Evolutionary conservation across 2,797 vertebrate genomes (phyloP).

Genomic region (Microchirus variegatus): DNA sequence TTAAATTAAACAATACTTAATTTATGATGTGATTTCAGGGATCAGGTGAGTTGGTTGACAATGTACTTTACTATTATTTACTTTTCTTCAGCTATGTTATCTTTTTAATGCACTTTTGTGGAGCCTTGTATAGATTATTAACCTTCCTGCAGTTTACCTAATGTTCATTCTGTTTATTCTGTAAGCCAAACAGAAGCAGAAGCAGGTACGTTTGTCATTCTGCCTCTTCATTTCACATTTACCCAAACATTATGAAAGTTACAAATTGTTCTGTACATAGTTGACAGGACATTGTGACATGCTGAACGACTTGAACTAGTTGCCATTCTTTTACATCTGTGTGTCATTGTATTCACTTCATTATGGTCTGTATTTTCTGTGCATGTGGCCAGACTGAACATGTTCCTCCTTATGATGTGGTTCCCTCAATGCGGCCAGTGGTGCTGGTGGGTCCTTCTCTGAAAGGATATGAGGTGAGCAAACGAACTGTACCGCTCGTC

Average conservation of each 20-base stretch:
- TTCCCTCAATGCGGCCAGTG: slow-evolving; percentile 95
- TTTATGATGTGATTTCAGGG: not conserved
- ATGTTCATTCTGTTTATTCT: slow-evolving; percentile 81
- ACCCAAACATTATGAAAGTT: too few species aligned
- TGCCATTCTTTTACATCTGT: not conserved
- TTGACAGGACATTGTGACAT: not conserved
- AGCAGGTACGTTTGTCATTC: slow-evolving; percentile 86
- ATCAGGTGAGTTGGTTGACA: too few species aligned
- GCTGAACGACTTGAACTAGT: not conserved
- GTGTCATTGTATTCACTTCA: not conserved
- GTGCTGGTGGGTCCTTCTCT: slow-evolving; percentile 95
- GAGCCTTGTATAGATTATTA: not conserved
- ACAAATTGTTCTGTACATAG: not conserved
- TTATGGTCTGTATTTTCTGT: slow-evolving; percentile 6
- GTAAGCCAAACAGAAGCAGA: slow-evolving; percentile 99
- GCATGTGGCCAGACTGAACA: slow-evolving; percentile 85
- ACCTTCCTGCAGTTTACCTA: slow-evolving; percentile 42
- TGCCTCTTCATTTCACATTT: slow-evolving; percentile 14
- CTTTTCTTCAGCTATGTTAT: not conserved
- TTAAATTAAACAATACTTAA: slow-evolving; percentile 8
- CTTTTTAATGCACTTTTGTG: not conserved
- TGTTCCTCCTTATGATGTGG: slow-evolving; percentile 93
- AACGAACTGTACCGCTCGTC: not conserved
- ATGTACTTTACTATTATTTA: too few species aligned
- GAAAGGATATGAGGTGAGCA: slow-evolving; percentile 94